Conservation (phyloP, 2,888 invertebrate genomes). For the Melangyna quadrimaculata region DNA sequence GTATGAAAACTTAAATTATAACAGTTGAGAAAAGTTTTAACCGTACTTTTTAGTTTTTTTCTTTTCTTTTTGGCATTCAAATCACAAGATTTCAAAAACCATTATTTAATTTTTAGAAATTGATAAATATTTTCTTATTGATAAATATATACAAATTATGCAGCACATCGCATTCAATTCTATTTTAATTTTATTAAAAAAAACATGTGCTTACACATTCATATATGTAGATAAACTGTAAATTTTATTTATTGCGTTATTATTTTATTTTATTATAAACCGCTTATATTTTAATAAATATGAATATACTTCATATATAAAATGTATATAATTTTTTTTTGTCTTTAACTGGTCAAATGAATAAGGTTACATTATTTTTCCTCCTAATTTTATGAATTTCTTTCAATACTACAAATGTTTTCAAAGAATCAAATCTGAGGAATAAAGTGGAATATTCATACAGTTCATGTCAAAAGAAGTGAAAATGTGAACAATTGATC, state of each 20-base stretch:
- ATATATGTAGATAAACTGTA: slow-evolving; percentile 34
- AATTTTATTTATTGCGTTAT: slow-evolving; percentile 60
- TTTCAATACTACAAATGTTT: neutral
- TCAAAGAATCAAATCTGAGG: too few relatives aligned
- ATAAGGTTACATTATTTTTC: neutral
- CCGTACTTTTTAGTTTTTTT: slow-evolving; percentile 10
- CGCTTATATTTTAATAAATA: slow-evolving; percentile 21
- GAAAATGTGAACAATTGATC: too few relatives aligned
- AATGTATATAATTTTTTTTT: slow-evolving; percentile 31
- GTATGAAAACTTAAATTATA: slow-evolving; percentile 7
- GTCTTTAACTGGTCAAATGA: neutral
- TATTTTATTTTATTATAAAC: slow-evolving; percentile 38
- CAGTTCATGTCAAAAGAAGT: too few relatives aligned
- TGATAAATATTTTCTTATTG: slow-evolving; percentile 19
- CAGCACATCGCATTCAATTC: slow-evolving; percentile 28
- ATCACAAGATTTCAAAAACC: slow-evolving; percentile 63
- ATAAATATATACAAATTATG: slow-evolving; percentile 41
- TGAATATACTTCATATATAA: slow-evolving; percentile 31
- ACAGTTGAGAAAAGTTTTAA: slow-evolving; percentile 22
- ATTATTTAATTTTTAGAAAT: slow-evolving; percentile 24
- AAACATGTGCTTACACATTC: slow-evolving; percentile 42
- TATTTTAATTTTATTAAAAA: slow-evolving; percentile 10
- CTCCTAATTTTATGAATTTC: neutral
- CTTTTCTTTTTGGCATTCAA: slow-evolving; percentile 66
- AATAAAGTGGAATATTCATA: too few relatives aligned